phyloP scores from a whole-genome alignment of 2,888 invertebrate genomes.

The Luperina nickerlii region DNA sequence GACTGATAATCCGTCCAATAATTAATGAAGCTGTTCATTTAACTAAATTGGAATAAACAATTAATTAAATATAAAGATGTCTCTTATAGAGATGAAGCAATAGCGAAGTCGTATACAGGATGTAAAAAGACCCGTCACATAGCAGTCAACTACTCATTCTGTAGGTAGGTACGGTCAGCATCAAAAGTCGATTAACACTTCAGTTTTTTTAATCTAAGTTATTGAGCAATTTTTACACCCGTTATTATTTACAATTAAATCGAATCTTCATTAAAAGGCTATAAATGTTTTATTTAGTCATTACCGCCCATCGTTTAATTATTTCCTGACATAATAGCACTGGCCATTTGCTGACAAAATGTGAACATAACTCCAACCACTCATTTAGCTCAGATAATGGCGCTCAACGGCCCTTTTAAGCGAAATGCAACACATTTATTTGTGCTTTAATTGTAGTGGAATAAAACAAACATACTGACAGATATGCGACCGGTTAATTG shows the following conservation, averaged over 20 bases:
- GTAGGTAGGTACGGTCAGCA: too few species aligned
- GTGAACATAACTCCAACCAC: slow-evolving; percentile 40
- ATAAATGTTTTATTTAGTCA: slow-evolving; percentile 24
- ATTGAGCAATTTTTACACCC: too few species aligned
- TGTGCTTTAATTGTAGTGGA: slow-evolving; percentile 44
- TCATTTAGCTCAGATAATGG: slow-evolving; percentile 45
- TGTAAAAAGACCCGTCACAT: background rate
- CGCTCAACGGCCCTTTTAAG: slow-evolving; percentile 44
- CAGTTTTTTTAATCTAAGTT: too few species aligned
- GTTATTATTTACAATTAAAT: background rate
- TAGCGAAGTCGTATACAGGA: background rate
- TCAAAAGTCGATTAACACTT: too few species aligned
- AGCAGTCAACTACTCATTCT: background rate
- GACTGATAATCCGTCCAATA: slow-evolving; percentile 28
- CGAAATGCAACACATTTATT: slow-evolving; percentile 47
- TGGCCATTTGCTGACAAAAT: slow-evolving; percentile 38
- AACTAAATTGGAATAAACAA: slow-evolving; percentile 30
- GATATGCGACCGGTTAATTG: slow-evolving; percentile 57
- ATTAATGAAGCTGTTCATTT: slow-evolving; percentile 34
- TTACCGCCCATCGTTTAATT: slow-evolving; percentile 20
- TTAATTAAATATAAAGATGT: slow-evolving; percentile 5
- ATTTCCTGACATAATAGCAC: slow-evolving; percentile 5
- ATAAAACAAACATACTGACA: slow-evolving; percentile 49
- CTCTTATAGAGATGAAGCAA: background rate
- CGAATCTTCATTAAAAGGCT: background rate